phyloP scores from a whole-genome alignment of 1,140 invertebrate genomes.

The Diorhabda elongata region DNA sequence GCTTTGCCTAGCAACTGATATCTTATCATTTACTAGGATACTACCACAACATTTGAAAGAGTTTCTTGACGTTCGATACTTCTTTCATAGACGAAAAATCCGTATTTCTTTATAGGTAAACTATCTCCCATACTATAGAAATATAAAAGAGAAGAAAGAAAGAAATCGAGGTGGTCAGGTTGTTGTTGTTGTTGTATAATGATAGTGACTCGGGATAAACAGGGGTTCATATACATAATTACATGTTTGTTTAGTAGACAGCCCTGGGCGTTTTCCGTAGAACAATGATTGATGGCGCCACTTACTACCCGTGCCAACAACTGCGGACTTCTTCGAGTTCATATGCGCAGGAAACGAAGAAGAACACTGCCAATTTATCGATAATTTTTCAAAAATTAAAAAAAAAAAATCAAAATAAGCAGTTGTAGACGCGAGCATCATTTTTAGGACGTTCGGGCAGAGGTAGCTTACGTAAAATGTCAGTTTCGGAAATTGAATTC shows the following conservation, averaged over 20 bases:
- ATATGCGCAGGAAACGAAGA: neutral
- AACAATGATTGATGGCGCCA: slow-evolving; percentile 46
- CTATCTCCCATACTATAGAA: neutral
- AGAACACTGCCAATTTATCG: neutral
- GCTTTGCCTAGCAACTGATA: too few relatives aligned
- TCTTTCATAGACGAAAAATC: too few relatives aligned
- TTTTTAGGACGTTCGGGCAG: too few relatives aligned
- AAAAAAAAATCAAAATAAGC: too few relatives aligned
- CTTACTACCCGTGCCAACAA: slow-evolving; percentile 36
- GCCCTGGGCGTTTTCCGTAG: slow-evolving; percentile 45
- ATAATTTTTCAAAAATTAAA: too few relatives aligned
- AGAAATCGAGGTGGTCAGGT: slow-evolving; percentile 16
- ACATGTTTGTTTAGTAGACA: slow-evolving; percentile 49
- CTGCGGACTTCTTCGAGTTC: slow-evolving; percentile 1
- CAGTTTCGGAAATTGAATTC: too few relatives aligned
- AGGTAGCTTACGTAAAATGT: too few relatives aligned
- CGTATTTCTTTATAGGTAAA: neutral
- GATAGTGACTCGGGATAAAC: slow-evolving; percentile 36
- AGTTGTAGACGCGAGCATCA: too few relatives aligned
- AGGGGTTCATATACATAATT: slow-evolving; percentile 49
- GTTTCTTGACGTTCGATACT: too few relatives aligned
- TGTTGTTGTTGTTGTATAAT: slow-evolving; percentile 14
- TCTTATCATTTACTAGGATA: too few relatives aligned
- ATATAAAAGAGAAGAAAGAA: slow-evolving; percentile 1
- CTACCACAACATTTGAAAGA: too few relatives aligned